Evolutionary conservation across 2,797 vertebrate species (phyloP).

Genomic region (Cyprinella venusta): DNA sequence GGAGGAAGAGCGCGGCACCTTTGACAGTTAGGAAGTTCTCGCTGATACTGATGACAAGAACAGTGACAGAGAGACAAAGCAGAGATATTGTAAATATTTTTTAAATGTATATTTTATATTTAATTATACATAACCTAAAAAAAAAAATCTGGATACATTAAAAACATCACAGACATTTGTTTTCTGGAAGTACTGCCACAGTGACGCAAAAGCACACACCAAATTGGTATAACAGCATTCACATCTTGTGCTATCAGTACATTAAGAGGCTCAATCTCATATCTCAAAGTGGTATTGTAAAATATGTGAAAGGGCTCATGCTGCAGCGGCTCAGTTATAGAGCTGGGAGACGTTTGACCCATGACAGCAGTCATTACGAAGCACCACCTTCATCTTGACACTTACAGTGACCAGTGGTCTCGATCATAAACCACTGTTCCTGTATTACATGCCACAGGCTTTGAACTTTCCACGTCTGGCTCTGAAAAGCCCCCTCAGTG

Average conservation of each 20-base stretch:
- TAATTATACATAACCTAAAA: neutral
- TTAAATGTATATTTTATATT: too few relatives aligned
- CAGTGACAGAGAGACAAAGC: slow-evolving; percentile 3
- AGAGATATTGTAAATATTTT: neutral
- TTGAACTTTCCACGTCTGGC: neutral
- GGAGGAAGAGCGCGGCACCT: slow-evolving; percentile 96
- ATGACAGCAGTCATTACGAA: slow-evolving; percentile 38
- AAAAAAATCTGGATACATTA: neutral
- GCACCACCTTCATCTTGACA: slow-evolving; percentile 11
- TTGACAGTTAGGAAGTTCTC: slow-evolving; percentile 99
- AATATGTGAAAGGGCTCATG: neutral
- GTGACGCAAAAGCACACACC: neutral
- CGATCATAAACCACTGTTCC: slow-evolving; percentile 6
- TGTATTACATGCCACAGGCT: neutral
- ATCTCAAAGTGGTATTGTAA: neutral
- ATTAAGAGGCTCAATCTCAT: neutral
- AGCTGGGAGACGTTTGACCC: slow-evolving; percentile 33
- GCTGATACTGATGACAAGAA: slow-evolving; percentile 84
- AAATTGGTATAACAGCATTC: slow-evolving; percentile 8
- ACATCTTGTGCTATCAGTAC: neutral
- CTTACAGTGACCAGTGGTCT: neutral
- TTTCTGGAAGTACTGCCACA: neutral
- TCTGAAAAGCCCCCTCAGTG: slow-evolving; percentile 10
- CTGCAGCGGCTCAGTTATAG: slow-evolving; percentile 33
- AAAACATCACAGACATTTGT: neutral